These are phyloP conservation scores for Ariolimax columbianus DNA, from an alignment of 2,888 invertebrate species.

Conservation along the genomic window DNA sequence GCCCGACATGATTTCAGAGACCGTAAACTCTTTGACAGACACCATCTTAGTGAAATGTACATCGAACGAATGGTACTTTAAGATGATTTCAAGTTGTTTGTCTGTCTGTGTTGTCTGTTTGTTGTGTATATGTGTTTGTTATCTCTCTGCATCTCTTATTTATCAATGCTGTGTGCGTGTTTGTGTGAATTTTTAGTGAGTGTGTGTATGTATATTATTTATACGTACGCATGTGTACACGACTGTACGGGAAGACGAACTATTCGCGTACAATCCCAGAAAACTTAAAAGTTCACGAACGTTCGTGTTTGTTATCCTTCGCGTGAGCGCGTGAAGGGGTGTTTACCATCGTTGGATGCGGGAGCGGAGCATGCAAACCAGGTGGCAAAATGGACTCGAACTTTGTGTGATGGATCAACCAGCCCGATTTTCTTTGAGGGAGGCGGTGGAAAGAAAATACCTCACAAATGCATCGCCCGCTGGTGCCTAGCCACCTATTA, in stretches of 20 bases:
- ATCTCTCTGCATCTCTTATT: too few species aligned
- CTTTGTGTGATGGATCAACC: neutral
- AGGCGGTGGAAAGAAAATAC: neutral
- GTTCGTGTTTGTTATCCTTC: neutral
- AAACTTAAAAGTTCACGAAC: neutral
- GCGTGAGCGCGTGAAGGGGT: neutral
- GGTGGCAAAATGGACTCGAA: neutral
- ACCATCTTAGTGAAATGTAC: too few species aligned
- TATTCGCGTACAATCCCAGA: neutral
- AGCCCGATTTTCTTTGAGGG: neutral
- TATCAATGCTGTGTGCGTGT: neutral
- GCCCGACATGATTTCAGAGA: too few species aligned
- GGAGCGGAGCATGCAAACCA: neutral
- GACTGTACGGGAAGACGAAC: neutral
- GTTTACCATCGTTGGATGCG: neutral
- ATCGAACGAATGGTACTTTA: too few species aligned
- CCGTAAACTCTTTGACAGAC: too few species aligned
- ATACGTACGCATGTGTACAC: too few species aligned
- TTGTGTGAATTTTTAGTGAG: neutral
- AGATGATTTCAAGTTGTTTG: too few species aligned
- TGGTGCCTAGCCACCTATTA: neutral
- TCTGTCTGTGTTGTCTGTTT: too few species aligned
- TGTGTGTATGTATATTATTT: too few species aligned
- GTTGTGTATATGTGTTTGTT: too few species aligned
- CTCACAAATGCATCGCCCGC: neutral